phyloP scores from a whole-genome alignment of 2,888 invertebrate genomes.

The Diogma glabrata region DNA sequence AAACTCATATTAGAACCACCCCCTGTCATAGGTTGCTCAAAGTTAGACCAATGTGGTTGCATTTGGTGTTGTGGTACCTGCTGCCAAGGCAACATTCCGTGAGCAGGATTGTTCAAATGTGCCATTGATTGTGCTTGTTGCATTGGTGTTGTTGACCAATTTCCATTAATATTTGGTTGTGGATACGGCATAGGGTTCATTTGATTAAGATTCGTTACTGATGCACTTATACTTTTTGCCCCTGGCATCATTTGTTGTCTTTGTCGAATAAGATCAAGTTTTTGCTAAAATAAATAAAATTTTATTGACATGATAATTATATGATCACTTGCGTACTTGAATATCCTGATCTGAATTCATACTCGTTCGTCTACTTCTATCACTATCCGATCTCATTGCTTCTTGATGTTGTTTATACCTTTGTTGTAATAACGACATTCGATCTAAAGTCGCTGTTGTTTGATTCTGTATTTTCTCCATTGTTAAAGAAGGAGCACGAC shows the following conservation, averaged over 20 bases:
- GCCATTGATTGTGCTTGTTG: slow-evolving; percentile 64
- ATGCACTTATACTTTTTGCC: slow-evolving; percentile 36
- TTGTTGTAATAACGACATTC: slow-evolving; percentile 40
- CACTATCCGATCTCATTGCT: slow-evolving; percentile 32
- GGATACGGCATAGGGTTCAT: slow-evolving; percentile 28
- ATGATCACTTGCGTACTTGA: slow-evolving; percentile 23
- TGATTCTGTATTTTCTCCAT: slow-evolving; percentile 36
- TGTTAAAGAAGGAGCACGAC: slow-evolving; percentile 34
- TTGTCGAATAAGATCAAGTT: slow-evolving; percentile 2
- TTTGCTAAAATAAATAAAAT: neutral
- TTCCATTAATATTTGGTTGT: slow-evolving; percentile 19
- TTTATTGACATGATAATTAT: neutral
- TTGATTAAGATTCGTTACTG: slow-evolving; percentile 43
- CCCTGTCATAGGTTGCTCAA: slow-evolving; percentile 26
- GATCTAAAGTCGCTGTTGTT: slow-evolving; percentile 34
- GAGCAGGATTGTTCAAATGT: slow-evolving; percentile 48
- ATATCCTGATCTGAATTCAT: slow-evolving; percentile 23
- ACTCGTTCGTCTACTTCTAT: slow-evolving; percentile 16
- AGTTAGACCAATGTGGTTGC: slow-evolving; percentile 26
- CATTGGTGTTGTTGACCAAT: slow-evolving; percentile 36
- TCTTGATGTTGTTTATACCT: slow-evolving; percentile 47
- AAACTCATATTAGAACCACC: slow-evolving; percentile 46
- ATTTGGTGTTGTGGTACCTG: slow-evolving; percentile 9
- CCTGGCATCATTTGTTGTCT: slow-evolving; percentile 15
- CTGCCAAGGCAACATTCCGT: slow-evolving; percentile 31